Conservation (phyloP, 2,113 vertebrate genomes). For the Collichthys lucidus region DNA sequence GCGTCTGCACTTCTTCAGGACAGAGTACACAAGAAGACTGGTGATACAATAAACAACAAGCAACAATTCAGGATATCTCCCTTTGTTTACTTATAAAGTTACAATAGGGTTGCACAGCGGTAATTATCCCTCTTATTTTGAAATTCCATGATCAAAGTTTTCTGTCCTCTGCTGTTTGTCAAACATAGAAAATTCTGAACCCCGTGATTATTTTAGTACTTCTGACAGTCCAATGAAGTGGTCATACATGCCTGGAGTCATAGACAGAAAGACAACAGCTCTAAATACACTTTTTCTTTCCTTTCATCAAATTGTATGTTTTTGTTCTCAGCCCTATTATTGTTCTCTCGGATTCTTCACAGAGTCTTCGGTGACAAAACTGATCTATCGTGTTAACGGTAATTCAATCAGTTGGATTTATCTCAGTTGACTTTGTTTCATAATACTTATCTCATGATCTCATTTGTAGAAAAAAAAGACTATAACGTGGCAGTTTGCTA, state of each 20-base stretch:
- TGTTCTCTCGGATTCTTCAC: constrained; percentile 25
- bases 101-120: constrained; percentile 21
- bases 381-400: constrained; percentile 5
- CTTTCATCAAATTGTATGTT: constrained; percentile 13
- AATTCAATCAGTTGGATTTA: constrained; percentile 10
- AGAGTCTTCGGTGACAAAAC: not conserved
- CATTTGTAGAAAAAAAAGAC: not conserved
- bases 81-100: constrained; percentile 44
- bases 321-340: constrained; percentile 31
- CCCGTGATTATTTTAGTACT: constrained; percentile 45
- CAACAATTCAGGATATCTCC: constrained; percentile 35
- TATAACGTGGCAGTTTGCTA: not conserved
- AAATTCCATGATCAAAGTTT: constrained; percentile 38
- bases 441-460: constrained; percentile 12
- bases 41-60: constrained; percentile 46
- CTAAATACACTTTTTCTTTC: constrained; percentile 23
- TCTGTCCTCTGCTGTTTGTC: constrained; percentile 42
- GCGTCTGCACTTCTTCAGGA: constrained; percentile 80
- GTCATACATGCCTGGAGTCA: constrained; percentile 34
- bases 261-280: constrained; percentile 31
- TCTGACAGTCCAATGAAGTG: constrained; percentile 48
- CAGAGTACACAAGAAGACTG: constrained; percentile 24
- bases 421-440: not conserved
- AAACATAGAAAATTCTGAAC: constrained; percentile 29
- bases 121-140: constrained; percentile 37